Evolutionary conservation across 1,140 invertebrate species (phyloP), one percentile per base, ranked within the genome.

Genomic region (Bombus waltoni): DNA sequence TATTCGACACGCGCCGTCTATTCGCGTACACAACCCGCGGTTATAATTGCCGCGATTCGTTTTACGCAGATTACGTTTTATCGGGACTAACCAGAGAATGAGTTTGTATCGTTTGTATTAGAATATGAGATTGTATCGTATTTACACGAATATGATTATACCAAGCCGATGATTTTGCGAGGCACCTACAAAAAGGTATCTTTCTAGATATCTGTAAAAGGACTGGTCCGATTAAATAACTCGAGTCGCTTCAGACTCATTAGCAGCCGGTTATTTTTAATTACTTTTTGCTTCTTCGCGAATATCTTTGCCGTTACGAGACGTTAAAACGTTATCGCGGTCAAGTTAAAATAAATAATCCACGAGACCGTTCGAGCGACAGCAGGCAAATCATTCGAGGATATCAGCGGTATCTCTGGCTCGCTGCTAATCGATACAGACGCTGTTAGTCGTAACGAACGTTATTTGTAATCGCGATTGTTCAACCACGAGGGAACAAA

Each of bases 311-410:
- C 28, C 47, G 57, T 70, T 38, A 40, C 44, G 0, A n/a, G 28
- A 38, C 18, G 28, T 59, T 35, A n/a, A 15, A 40, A 47, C 72
- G 71, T 22, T 32, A 47, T 11, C 40, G 40, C 22, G 3, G 10
- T 2, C 13, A 10, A 62, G 22, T 59, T 32, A 53, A 77, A 83
- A 77, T 77, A 77, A 83, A 77, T 77, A 78, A 83, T 83, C 70
- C 47, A 70, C 38, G 47, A 70, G 82, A 1, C 15, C 4, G 74
- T 57, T 11, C 13, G 11, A 42, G 47, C 18, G 25, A 4, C 25
- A 22, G 65, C 44, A 57, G 8, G 82, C 65, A 53, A 77, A 77
- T 77, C 38, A 40, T 83, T 83, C 44, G 35, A 40, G 38, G 74
- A 83, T 78, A 83, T 68, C 74, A 44, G 22, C 47, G 4, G 28